Conservation (phyloP, 2,113 vertebrate species). For the Platysteira castanea region DNA sequence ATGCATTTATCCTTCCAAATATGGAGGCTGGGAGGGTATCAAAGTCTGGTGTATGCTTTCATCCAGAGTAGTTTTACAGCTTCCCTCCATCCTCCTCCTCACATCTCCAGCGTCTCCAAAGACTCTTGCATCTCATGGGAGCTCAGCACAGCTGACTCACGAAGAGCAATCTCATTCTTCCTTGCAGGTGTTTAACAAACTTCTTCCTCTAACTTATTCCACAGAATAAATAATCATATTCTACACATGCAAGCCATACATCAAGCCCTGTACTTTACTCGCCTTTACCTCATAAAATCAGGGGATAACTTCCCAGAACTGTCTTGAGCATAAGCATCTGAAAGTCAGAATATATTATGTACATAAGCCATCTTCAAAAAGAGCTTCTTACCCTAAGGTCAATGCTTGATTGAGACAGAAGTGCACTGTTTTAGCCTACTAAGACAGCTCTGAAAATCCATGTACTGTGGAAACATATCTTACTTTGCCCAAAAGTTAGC, state of each 20-base stretch:
- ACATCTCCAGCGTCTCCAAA: neutral
- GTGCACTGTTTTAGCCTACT: neutral
- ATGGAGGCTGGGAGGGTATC: neutral
- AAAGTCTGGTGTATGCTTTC: neutral
- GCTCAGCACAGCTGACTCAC: neutral
- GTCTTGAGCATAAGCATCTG: neutral
- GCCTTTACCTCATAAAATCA: neutral
- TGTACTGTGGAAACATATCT: neutral
- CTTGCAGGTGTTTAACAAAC: neutral
- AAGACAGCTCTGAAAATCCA: neutral
- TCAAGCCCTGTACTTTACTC: neutral
- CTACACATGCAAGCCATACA: neutral
- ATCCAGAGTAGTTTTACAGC: neutral
- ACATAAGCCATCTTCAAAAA: neutral
- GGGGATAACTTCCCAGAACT: neutral
- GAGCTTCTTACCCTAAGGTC: neutral
- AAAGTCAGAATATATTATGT: neutral
- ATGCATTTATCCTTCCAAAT: neutral
- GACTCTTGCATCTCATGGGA: neutral
- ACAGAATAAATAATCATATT: neutral
- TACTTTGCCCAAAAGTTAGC: neutral
- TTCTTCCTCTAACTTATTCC: neutral
- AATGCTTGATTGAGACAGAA: neutral
- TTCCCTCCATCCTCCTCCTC: neutral
- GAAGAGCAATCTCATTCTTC: neutral